phyloP scores from a whole-genome alignment of 2,797 vertebrate species.

The Centroberyx gerrardi region DNA sequence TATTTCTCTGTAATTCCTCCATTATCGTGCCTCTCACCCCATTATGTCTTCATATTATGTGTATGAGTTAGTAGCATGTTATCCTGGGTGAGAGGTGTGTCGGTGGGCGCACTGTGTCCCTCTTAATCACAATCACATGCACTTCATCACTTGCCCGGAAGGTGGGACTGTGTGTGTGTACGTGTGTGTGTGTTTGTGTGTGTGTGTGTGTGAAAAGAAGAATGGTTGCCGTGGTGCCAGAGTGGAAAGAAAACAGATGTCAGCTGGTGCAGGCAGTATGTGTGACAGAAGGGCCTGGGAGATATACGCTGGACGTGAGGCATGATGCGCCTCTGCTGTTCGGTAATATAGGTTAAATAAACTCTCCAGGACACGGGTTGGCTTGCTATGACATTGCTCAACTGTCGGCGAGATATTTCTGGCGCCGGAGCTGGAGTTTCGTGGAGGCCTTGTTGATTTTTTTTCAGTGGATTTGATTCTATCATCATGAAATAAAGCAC shows the following conservation, averaged over 20 bases:
- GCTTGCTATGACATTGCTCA: conserved; percentile 62
- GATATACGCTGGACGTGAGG: conserved; percentile 69
- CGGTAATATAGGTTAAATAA: conserved; percentile 75
- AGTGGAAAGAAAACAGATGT: conserved; percentile 79
- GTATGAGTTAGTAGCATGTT: conserved; percentile 20
- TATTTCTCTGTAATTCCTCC: conserved; percentile 46
- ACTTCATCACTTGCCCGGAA: conserved; percentile 49
- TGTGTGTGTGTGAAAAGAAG: conserved; percentile 34
- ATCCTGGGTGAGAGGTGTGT: conserved; percentile 34
- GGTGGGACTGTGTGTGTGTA: neutral
- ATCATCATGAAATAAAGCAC: conserved; percentile 58
- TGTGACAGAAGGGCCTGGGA: conserved; percentile 69
- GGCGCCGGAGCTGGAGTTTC: conserved; percentile 48
- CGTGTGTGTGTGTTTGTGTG: conserved; percentile 6
- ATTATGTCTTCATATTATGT: conserved; percentile 29
- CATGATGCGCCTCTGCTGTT: conserved; percentile 79
- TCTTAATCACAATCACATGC: conserved; percentile 39
- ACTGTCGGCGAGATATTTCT: conserved; percentile 58
- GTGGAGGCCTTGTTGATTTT: conserved; percentile 62
- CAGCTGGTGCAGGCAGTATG: conserved; percentile 57
- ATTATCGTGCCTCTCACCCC: conserved; percentile 40
- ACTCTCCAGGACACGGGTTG: conserved; percentile 57
- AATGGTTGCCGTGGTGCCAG: conserved; percentile 58
- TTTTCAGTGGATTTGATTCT: conserved; percentile 51
- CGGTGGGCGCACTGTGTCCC: conserved; percentile 28